Base-by-base conservation (phyloP, 2,113 vertebrate species). In the Rhagologus leucostigma region DNA sequence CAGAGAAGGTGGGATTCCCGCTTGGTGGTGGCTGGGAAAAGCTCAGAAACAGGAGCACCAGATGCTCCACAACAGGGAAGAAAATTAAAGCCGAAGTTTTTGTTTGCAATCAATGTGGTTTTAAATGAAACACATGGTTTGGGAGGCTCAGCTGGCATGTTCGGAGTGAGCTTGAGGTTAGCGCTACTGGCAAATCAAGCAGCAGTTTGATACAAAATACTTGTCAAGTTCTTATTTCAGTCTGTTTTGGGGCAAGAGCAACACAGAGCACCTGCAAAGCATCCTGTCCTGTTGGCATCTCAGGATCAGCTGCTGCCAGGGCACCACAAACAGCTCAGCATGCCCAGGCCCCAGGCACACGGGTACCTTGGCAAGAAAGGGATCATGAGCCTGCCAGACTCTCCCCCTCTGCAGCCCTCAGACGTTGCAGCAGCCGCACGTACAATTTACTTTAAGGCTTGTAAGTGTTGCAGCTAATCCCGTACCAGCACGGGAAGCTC, bases 381-480 rank as follows among this genome's bases (percentile, higher is more conserved):
- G n/a, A 19, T 16, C 3, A 0, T 9, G 22, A 84, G 50, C 32
- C 59, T 70, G 55, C 59, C 73, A 46, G 47, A 47, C 30, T 21
- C 50, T 56, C 78, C 30, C 30, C 33, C 56, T 37, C 65, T 6
- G 5, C 78, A 57, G 23, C n/a, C 42, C 79, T 63, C 81, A 47
- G 65, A 10, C 39, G 6, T 4, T 8, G 47, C 74, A 52, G 81
- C 4, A 41, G 47, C 17, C 56, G 5, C 3, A 0, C 0, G 0
- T 17, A 57, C 15, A 16, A 49, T 3, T 19, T 47, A 42, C 62
- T 67, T 50, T 4, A 87, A 78, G 71, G 21, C 77, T 67, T 16
- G 0, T 15, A 49, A 81, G 37, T 35, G 22, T 21, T 22, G 35
- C 33, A n/a, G 67, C 77, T 78, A 44, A 82, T 59, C 56, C 21